A percentile compares a stretch with the other conserved stretches of the same genome.
These are phyloP conservation scores for Centruroides vittatus DNA, from an alignment of 1,140 invertebrate species.

Conservation along the genomic window DNA sequence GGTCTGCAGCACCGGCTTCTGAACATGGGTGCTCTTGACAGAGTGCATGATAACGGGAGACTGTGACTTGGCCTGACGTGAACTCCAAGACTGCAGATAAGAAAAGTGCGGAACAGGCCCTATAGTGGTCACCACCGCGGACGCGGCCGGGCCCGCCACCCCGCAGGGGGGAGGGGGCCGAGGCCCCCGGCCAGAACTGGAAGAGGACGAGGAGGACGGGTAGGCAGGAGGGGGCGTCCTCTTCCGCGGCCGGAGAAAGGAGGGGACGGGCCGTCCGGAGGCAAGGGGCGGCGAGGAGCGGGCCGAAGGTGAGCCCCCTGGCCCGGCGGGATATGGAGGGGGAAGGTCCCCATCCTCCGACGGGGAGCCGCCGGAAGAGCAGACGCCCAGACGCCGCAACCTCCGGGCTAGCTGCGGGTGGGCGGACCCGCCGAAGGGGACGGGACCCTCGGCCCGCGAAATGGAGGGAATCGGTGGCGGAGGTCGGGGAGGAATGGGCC, in stretches of 20 bases:
- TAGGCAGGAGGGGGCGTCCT: conserved; percentile 61
- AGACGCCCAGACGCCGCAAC: no score
- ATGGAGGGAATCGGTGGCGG: no score
- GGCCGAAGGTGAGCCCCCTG: no score
- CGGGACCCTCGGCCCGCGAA: no score
- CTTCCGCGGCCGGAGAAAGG: conserved; percentile 38
- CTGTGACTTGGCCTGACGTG: conserved; percentile 43
- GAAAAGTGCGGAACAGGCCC: no score
- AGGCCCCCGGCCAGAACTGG: neutral
- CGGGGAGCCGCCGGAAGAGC: no score
- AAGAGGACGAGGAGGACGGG: conserved; percentile 46
- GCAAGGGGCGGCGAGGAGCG: no score
- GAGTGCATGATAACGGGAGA: conserved; percentile 85
- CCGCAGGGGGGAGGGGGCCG: neutral
- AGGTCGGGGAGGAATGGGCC: no score
- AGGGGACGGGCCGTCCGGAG: neutral
- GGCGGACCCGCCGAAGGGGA: no score
- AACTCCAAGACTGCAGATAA: conserved; percentile 20
- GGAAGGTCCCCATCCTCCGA: no score
- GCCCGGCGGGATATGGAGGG: no score
- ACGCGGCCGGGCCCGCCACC: neutral
- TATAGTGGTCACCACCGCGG: neutral
- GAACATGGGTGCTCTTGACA: conserved; percentile 69
- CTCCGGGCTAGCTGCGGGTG: no score
- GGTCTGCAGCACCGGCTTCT: conserved; percentile 81